Base-by-base conservation (phyloP, 1,140 invertebrate species). In the Drosophila ficusphila region DNA sequence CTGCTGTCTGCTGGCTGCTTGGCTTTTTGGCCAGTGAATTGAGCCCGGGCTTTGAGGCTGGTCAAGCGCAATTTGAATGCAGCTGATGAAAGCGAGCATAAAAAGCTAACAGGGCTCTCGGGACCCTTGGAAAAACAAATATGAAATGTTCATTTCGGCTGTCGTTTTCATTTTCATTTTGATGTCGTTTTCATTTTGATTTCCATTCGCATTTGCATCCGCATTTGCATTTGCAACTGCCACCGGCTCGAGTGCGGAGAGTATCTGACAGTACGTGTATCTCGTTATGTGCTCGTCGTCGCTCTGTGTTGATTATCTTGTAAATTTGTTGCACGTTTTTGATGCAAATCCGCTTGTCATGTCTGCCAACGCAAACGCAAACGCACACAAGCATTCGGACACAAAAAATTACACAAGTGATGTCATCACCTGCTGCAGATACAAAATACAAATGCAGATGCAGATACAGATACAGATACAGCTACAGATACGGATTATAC, bases 271-370 rank as follows among this genome's bases (percentile, higher is more conserved):
- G 53, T 60, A 33, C 42, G 47, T 76, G 53, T 62, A 39, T 51
- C 72, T 54, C 51, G 62, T 60, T 54, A 34, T 71, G 34, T 38
- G 44, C 51, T 31, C 14, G 38, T 65, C 23, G 44, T 42, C 25
- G 18, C 29, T 68, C 21, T 27, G 36, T 25, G 69, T 76, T 76
- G 65, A 70, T 76, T 76, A 76, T 76, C 65, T 76, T 76, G 74
- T 76, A 76, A 76, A 76, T 76, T 76, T 76, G 73, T 60, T 64
- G 65, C 74, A 76, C 74, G 74, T 76, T 70, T 69, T 36, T 48
- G 52, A 75, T 76, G 71, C 71, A 76, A 76, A 76, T 76, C 72
- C 72, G 72, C 71, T 49, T 76, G 72, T 75, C 72, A 75, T 67
- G 71, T 68, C 53, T 34, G 12, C 18, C 3, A 4, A n/a, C n/a